A percentile compares a stretch with the other conserved stretches of the same genome.
phyloP scores from a whole-genome alignment of 2,113 vertebrate species.

The Syrrhaptes paradoxus region DNA sequence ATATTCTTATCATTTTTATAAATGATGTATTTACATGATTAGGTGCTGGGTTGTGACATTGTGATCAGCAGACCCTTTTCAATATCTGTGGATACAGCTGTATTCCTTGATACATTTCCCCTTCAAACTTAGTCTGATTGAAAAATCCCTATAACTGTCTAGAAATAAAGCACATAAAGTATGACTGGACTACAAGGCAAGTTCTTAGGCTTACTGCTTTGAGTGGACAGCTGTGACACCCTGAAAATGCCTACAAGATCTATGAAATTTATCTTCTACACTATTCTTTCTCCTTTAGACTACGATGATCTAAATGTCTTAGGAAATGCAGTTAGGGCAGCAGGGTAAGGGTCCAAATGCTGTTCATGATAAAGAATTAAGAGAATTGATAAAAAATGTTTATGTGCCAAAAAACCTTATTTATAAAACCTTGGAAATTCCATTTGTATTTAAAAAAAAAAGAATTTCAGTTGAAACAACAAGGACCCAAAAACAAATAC shows the following conservation, averaged over 20 bases:
- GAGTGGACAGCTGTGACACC: neutral
- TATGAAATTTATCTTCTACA: neutral
- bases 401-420: neutral
- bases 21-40: neutral
- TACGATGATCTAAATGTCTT: neutral
- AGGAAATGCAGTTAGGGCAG: neutral
- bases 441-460: neutral
- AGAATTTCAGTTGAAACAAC: fast-evolving
- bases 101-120: neutral
- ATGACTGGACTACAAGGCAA: neutral
- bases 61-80: neutral
- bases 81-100: neutral
- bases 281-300: neutral
- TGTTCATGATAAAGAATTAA: neutral
- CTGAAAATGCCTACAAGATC: neutral
- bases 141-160: neutral
- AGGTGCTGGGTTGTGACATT: neutral
- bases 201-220: neutral
- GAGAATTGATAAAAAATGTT: neutral
- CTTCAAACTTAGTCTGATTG: neutral
- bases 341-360: neutral
- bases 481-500: neutral
- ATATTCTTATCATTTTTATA: neutral
- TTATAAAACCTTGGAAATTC: neutral
- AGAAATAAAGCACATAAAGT: neutral